A percentile compares a stretch with the other conserved stretches of the same genome.
Conservation (phyloP, 1,140 invertebrate genomes). For the Camponotus vicinus region DNA sequence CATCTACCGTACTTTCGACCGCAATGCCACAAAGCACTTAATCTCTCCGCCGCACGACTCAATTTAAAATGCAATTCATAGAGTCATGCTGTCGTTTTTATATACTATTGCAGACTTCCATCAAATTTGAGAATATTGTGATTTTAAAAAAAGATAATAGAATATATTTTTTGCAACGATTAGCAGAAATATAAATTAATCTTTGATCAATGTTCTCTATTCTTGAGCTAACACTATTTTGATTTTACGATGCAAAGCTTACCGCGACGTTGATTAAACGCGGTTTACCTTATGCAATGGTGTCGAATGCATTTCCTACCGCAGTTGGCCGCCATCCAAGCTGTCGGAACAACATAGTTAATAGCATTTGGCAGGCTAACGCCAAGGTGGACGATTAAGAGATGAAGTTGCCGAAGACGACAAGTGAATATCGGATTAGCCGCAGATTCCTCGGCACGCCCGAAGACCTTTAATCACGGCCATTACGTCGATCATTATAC, state of each 20-base stretch:
- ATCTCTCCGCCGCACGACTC: background rate
- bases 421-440: slow-evolving; percentile 56
- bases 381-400: slow-evolving; percentile 36
- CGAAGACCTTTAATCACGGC: slow-evolving; percentile 59
- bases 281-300: slow-evolving; percentile 38
- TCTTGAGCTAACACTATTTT: background rate
- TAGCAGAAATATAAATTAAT: background rate
- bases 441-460: slow-evolving; percentile 38
- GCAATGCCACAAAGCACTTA: slow-evolving; percentile 35
- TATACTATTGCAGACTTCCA: background rate
- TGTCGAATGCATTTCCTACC: slow-evolving; percentile 28
- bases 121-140: background rate
- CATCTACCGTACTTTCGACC: slow-evolving; percentile 20
- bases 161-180: background rate
- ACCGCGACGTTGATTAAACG: background rate
- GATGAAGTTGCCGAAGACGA: slow-evolving; percentile 50
- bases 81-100: background rate
- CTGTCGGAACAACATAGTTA: background rate
- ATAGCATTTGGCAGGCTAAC: background rate
- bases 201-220: background rate
- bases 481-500: slow-evolving; percentile 57
- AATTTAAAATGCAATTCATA: slow-evolving; percentile 5
- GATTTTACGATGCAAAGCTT: too few species aligned
- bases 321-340: slow-evolving; percentile 44
- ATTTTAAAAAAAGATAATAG: background rate